These are phyloP conservation scores for Coryphaenoides rupestris DNA, from an alignment of 2,113 vertebrate species.

Conservation along the genomic window DNA sequence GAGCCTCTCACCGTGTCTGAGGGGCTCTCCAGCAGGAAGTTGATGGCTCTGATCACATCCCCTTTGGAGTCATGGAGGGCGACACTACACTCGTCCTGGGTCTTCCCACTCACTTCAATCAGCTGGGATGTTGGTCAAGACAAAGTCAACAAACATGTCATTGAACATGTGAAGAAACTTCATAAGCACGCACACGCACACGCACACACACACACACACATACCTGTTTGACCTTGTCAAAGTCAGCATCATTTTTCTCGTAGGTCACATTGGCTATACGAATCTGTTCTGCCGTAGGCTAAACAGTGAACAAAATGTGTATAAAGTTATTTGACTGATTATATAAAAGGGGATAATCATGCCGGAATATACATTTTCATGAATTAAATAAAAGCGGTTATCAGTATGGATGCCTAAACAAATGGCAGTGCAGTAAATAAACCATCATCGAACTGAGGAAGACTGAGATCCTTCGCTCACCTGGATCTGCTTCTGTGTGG, in stretches of 20 bases:
- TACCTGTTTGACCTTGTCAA: slow-evolving; percentile 97
- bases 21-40: slow-evolving; percentile 88
- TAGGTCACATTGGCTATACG: slow-evolving; percentile 96
- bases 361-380: no score
- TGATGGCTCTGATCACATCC: slow-evolving; percentile 95
- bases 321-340: slow-evolving; percentile 10
- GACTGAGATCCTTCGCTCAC: slow-evolving; percentile 62
- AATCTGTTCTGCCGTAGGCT: slow-evolving; percentile 98
- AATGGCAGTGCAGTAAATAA: no score
- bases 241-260: slow-evolving; percentile 93
- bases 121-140: slow-evolving; percentile 73
- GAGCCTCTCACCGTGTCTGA: slow-evolving; percentile 79
- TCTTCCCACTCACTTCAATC: slow-evolving; percentile 95
- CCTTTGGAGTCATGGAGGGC: slow-evolving; percentile 93
- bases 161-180: no score
- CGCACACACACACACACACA: no score
- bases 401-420: no score
- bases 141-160: background rate
- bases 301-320: slow-evolving; percentile 50
- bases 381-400: no score
- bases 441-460: no score
- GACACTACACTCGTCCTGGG: slow-evolving; percentile 92
- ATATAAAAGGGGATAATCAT: no score
- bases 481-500: slow-evolving; percentile 93
- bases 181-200: no score